Percentiles rank a stretch among this genome's conserved stretches.
Conservation (phyloP, 2,113 vertebrate species). For the Athene noctua region DNA sequence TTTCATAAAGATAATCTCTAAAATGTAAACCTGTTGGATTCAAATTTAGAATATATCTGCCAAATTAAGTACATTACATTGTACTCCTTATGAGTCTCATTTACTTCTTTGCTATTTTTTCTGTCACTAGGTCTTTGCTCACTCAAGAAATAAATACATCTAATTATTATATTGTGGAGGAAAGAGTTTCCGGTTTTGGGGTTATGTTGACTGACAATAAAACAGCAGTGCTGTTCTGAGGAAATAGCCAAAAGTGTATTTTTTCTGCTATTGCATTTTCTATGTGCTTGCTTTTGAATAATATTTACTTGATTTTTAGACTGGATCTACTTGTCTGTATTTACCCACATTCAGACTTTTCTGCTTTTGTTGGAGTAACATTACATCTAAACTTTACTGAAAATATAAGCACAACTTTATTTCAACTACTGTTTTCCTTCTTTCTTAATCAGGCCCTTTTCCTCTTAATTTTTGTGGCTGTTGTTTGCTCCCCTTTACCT, state of each 20-base stretch:
- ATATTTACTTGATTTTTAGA: background rate
- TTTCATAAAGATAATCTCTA: background rate
- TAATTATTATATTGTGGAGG: background rate
- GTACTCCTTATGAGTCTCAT: background rate
- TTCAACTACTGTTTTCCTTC: background rate
- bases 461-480: background rate
- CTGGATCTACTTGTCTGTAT: background rate
- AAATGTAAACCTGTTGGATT: background rate
- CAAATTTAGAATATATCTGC: background rate
- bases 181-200: background rate
- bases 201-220: background rate
- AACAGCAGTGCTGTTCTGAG: background rate
- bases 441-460: background rate
- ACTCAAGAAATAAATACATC: background rate
- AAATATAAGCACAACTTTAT: background rate
- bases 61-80: background rate
- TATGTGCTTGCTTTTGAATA: background rate
- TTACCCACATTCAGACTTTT: background rate
- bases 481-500: background rate
- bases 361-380: background rate
- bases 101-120: background rate
- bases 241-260: background rate
- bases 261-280: background rate
- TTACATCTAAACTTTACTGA: background rate
- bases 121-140: background rate